A percentile compares a stretch with the other conserved stretches of the same genome.
phyloP scores from a whole-genome alignment of 2,113 vertebrate genomes.

The Beaufortia kweichowensis region DNA sequence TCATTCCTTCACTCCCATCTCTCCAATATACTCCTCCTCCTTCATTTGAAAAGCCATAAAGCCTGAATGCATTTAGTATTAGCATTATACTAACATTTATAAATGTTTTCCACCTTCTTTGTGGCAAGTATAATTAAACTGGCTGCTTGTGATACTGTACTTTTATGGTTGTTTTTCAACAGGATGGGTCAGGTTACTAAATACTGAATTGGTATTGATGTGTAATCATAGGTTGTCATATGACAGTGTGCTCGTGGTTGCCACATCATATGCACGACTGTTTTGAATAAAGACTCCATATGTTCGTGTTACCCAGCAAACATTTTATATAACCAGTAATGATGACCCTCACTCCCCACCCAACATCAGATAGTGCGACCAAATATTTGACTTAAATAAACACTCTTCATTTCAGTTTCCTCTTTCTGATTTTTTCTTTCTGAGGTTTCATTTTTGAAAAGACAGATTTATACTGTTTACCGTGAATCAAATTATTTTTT shows the following conservation, averaged over 20 bases:
- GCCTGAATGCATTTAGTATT: background rate
- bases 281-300: background rate
- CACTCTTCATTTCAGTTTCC: background rate
- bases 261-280: background rate
- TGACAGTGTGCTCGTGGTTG: background rate
- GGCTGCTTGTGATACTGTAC: background rate
- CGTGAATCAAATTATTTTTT: background rate
- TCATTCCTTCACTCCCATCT: slow-evolving; percentile 1
- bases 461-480: background rate
- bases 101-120: too few species aligned
- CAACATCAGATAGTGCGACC: background rate
- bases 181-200: background rate
- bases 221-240: too few species aligned
- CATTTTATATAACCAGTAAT: background rate
- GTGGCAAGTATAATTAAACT: too few species aligned
- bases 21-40: background rate
- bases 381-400: slow-evolving; percentile 6
- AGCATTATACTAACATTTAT: too few species aligned
- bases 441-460: background rate
- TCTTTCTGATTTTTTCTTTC: background rate
- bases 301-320: background rate
- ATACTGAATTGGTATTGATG: background rate
- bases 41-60: background rate
- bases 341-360: background rate
- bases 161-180: background rate